phyloP scores from a whole-genome alignment of 2,797 vertebrate genomes.

The Pseudochirops cupreus region DNA sequence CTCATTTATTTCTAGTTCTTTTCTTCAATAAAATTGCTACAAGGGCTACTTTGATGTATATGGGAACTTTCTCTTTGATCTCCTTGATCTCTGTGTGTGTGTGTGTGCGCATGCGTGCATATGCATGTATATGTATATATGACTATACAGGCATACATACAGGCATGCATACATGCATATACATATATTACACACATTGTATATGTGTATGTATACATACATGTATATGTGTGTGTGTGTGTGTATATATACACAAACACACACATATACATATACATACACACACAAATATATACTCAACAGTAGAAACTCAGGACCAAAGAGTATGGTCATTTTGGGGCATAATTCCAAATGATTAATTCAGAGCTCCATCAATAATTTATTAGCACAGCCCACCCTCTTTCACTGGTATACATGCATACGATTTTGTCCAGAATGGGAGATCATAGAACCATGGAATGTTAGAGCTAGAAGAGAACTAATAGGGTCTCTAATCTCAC shows the following conservation, averaged over 20 bases:
- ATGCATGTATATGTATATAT: too few relatives aligned
- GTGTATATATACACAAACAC: rapidly evolving
- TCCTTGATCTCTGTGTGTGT: neutral
- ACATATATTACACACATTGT: too few relatives aligned
- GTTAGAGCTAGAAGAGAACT: neutral
- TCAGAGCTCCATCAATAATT: neutral
- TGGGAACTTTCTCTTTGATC: neutral
- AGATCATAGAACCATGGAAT: neutral
- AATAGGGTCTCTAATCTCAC: neutral
- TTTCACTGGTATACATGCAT: neutral
- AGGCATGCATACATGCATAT: too few relatives aligned
- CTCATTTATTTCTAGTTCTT: neutral
- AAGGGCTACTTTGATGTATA: neutral
- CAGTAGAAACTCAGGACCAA: neutral
- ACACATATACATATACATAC: too few relatives aligned
- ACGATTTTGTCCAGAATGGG: neutral
- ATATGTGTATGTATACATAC: too few relatives aligned
- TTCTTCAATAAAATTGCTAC: neutral
- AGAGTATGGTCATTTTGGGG: neutral
- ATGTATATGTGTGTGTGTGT: too few relatives aligned
- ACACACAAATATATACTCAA: neutral
- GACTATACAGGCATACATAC: too few relatives aligned
- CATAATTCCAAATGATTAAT: neutral
- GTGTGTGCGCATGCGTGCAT: too few relatives aligned
- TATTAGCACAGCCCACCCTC: neutral